These are phyloP conservation scores for Siphamia tubifer DNA, from an alignment of 2,113 vertebrate genomes.

Conservation along the genomic window DNA sequence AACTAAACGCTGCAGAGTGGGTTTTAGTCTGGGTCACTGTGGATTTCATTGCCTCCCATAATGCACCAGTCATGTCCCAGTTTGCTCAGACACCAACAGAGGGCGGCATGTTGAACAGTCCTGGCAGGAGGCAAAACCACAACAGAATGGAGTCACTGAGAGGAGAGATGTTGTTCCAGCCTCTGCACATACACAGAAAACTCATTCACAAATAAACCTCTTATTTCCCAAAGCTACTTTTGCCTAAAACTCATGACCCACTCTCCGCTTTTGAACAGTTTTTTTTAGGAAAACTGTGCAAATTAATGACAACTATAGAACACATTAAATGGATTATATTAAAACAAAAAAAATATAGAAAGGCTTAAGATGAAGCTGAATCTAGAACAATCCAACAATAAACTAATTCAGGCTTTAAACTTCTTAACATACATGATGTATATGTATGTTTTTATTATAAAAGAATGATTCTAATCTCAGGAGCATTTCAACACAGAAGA, in stretches of 20 bases:
- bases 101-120: conserved; percentile 31
- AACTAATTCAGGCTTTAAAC: too few species aligned
- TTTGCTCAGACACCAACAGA: conserved; percentile 42
- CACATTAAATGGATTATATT: neutral
- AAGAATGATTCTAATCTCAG: too few species aligned
- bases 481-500: too few species aligned
- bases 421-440: too few species aligned
- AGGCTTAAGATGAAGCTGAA: too few species aligned
- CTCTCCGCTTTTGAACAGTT: neutral
- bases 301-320: neutral
- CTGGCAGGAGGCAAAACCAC: neutral
- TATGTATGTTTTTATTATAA: too few species aligned
- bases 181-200: conserved; percentile 4
- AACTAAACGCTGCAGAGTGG: too few species aligned
- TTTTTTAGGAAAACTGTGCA: neutral
- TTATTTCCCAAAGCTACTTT: conserved; percentile 14
- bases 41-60: neutral
- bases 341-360: too few species aligned
- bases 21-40: neutral
- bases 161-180: neutral
- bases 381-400: too few species aligned
- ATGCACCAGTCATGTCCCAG: neutral
- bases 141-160: neutral
- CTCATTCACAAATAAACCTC: conserved; percentile 27
- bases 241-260: neutral